These are phyloP conservation scores for Irena cyanogastra DNA, from an alignment of 2,113 vertebrate species.

Conservation along the genomic window DNA sequence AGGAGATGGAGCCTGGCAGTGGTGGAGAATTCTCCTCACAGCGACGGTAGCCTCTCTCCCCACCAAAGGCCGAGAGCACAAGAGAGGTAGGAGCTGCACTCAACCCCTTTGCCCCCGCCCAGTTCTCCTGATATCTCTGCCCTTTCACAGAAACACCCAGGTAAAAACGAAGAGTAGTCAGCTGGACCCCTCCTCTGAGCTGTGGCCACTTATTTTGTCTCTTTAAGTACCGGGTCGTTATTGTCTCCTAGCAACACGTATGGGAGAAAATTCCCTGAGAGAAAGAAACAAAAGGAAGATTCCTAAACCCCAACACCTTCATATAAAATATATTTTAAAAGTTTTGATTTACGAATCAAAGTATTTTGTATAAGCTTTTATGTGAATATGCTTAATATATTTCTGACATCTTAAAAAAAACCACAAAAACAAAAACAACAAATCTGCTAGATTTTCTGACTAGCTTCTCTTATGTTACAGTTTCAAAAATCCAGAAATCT, in stretches of 20 bases:
- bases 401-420: not conserved
- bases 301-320: not conserved
- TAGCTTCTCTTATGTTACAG: not conserved
- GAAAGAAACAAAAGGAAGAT: not conserved
- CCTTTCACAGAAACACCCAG: not conserved
- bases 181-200: not conserved
- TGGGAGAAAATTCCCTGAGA: not conserved
- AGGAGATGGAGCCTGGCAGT: too few relatives aligned
- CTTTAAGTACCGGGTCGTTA: too few relatives aligned
- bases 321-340: not conserved
- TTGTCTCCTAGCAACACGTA: not conserved
- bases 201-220: not conserved
- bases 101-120: not conserved
- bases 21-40: not conserved
- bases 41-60: fast-evolving
- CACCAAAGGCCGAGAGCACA: fast-evolving
- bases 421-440: not conserved
- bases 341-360: not conserved
- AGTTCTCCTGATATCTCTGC: too few relatives aligned
- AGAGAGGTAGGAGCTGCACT: too few relatives aligned
- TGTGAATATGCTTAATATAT: not conserved
- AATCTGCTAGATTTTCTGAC: not conserved
- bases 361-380: not conserved
- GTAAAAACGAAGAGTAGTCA: not conserved
- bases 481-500: not conserved